Conservation (phyloP, 2,113 vertebrate species). For the Excalfactoria chinensis region DNA sequence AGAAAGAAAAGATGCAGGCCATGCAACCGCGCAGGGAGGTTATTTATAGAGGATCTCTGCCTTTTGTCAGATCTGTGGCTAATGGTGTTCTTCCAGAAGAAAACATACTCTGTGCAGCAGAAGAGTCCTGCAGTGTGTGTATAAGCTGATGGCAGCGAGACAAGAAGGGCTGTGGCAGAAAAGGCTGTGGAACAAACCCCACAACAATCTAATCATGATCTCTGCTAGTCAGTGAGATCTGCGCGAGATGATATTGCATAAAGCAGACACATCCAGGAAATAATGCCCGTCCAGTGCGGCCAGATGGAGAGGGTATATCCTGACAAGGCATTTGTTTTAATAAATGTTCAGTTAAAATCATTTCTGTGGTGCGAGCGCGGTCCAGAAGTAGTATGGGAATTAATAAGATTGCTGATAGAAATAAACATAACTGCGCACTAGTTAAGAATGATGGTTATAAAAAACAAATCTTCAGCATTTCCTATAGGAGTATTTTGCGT, state of each 20-base stretch:
- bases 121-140: not conserved
- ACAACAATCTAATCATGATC: conserved; percentile 50
- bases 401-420: conserved; percentile 39
- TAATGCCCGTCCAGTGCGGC: conserved; percentile 51
- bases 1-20: not conserved
- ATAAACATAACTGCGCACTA: not conserved
- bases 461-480: not conserved
- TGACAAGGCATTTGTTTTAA: conserved; percentile 65
- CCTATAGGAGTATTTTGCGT: not conserved
- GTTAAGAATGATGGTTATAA: not conserved
- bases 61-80: conserved; percentile 27
- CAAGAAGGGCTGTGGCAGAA: not conserved
- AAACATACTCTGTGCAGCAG: not conserved
- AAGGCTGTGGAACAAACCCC: not conserved
- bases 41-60: conserved; percentile 50
- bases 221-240: conserved; percentile 29
- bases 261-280: conserved; percentile 66
- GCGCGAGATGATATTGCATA: conserved; percentile 24
- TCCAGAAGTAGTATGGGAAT: conserved; percentile 58
- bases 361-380: conserved; percentile 22
- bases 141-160: not conserved
- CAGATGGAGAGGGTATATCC: conserved; percentile 64
- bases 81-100: not conserved
- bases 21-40: not conserved
- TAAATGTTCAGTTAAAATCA: conserved; percentile 63